Evolutionary conservation across 2,888 invertebrate genomes (phyloP), one percentile per base, ranked within the genome.

Genomic region (Scrobipalpa costella): DNA sequence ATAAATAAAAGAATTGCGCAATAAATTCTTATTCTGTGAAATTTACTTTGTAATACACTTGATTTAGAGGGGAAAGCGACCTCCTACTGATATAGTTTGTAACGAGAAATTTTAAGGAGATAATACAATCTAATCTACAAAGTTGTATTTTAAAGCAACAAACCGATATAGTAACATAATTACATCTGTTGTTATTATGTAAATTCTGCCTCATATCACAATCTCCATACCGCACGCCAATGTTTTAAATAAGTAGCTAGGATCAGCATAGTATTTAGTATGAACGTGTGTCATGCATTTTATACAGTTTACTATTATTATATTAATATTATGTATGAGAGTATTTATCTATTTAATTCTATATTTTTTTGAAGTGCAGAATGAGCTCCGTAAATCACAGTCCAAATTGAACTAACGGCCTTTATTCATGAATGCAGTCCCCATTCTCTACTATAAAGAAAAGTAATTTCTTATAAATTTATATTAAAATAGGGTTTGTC

Each of bases 261-360:
- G 79, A 69, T 76, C 79, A 79, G 76, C 79, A 80, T 80, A 81
- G 80, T 72, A 71, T 85, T 86, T 82, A 79, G 80, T 81, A 59
- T 21, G 58, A 27, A 59, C 84, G 83, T 84, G 84, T 87, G 83
- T 83, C 68, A 79, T 83, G 85, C 82, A 83, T 85, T 73, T 55
- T n/a, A n/a, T 83, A 76, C 40, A 40, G n/a, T 40, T 82, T 75
- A 80, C 68, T 55, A 55, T 33, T n/a, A n/a, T n/a, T n/a, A n/a
- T 55, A 49, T 55, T 27, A 55, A 27, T 82, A 80, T 68, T 83
- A 82, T 81, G 73, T 86, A 83, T 81, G 77, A 74, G 69, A 78
- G 71, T 78, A 74, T n/a, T 71, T 72, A 73, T 68, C 64, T 64
- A 66, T 78, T 70, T 68, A 59, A 69, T 49, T 71, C 68, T 65